A percentile compares a stretch with the other conserved stretches of the same genome.
Evolutionary conservation across 2,113 vertebrate genomes (phyloP).

Genomic region (Taxidea taxus): DNA sequence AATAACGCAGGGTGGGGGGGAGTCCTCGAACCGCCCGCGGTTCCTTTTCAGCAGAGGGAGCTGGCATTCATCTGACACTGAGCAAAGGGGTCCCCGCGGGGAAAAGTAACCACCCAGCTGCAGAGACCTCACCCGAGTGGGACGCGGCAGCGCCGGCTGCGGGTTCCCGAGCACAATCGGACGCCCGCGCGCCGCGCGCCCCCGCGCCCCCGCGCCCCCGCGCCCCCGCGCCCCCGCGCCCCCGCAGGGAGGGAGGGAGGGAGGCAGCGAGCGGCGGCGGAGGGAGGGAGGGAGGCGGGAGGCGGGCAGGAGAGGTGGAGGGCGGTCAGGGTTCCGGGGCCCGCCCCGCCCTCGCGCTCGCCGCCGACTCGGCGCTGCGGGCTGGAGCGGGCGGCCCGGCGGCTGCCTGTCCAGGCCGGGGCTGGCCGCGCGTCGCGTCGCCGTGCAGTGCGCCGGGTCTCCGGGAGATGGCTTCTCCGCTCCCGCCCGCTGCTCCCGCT

Average conservation of each 20-base stretch:
- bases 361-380: neutral
- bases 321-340: neutral
- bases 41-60: neutral
- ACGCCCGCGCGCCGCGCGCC: neutral
- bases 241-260: neutral
- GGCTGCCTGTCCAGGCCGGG: conserved; percentile 25
- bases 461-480: conserved; percentile 78
- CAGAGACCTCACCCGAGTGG: neutral
- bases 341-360: conserved; percentile 53
- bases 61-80: neutral
- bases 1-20: neutral
- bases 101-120: neutral
- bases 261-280: neutral
- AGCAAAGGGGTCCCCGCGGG: neutral
- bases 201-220: neutral
- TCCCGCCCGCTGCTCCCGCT: conserved; percentile 5
- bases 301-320: neutral
- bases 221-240: neutral
- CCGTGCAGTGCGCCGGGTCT: conserved; percentile 63
- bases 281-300: no score
- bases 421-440: neutral
- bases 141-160: neutral
- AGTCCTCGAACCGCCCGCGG: neutral
- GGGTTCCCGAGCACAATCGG: neutral
- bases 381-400: conserved; percentile 16